phyloP scores from a whole-genome alignment of 2,888 invertebrate species.

The Unio delphinus region DNA sequence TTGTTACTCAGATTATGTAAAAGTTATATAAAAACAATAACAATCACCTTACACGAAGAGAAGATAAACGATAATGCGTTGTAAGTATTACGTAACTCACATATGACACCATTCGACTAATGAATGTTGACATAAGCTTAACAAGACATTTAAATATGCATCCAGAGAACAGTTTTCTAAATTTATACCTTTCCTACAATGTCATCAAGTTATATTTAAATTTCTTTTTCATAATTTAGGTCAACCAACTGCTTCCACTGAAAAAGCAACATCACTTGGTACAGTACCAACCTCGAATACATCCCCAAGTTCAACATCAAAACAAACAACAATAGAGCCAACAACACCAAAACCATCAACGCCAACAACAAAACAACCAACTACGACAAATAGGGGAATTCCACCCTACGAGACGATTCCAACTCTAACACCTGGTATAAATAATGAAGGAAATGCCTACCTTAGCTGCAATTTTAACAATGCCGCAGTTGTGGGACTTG shows the following conservation, averaged over 20 bases:
- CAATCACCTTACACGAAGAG: no score
- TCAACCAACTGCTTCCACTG: slow-evolving; percentile 11
- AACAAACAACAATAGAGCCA: slow-evolving; percentile 24
- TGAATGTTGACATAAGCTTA: no score
- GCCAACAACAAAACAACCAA: slow-evolving; percentile 20
- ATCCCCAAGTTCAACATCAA: slow-evolving; percentile 23
- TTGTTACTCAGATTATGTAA: no score
- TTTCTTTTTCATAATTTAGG: not conserved
- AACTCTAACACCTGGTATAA: slow-evolving; percentile 22
- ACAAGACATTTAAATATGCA: no score
- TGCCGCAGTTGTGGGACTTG: slow-evolving; percentile 24
- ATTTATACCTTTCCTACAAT: not conserved
- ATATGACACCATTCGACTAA: no score
- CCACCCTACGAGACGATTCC: slow-evolving; percentile 33
- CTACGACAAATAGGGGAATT: slow-evolving; percentile 24
- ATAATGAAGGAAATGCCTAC: slow-evolving; percentile 32
- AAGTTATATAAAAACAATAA: no score
- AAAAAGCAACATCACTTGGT: slow-evolving; percentile 15
- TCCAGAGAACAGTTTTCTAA: no score
- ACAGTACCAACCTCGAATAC: slow-evolving; percentile 16
- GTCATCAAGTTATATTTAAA: not conserved
- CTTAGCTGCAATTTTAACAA: slow-evolving; percentile 32
- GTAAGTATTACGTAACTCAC: no score
- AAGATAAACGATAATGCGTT: no score
- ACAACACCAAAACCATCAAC: slow-evolving; percentile 23